phyloP scores from a whole-genome alignment of 2,113 vertebrate species.

The Taurulus bubalis region DNA sequence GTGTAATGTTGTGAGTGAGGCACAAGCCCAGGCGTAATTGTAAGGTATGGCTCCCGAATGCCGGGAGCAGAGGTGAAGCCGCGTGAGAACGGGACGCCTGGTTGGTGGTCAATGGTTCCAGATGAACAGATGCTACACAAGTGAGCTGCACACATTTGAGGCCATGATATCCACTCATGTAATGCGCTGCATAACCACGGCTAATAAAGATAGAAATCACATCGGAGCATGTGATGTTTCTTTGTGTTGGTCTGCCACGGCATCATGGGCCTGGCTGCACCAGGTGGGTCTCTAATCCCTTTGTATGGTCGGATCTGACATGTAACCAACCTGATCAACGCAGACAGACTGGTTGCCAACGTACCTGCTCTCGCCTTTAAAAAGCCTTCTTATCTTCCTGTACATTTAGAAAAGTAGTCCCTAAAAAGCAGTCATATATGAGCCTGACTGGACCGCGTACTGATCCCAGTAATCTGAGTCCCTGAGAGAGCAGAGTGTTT shows the following conservation, averaged over 20 bases:
- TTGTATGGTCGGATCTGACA: background rate
- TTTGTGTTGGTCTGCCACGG: background rate
- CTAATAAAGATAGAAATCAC: background rate
- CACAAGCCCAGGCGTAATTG: conserved; percentile 11
- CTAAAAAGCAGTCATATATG: background rate
- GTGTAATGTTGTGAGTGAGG: background rate
- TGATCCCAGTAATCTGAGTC: conserved; percentile 13
- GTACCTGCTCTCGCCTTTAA: background rate
- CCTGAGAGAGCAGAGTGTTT: conserved; percentile 14
- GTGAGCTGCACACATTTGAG: background rate
- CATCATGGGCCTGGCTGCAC: background rate
- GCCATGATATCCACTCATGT: background rate
- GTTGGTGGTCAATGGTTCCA: too few species aligned
- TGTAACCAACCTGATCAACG: background rate
- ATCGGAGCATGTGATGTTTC: background rate
- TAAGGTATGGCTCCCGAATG: background rate
- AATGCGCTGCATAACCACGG: background rate
- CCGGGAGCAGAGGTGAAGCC: background rate
- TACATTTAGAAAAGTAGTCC: background rate
- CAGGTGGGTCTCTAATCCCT: conserved; percentile 12
- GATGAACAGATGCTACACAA: too few species aligned
- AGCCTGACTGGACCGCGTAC: conserved; percentile 3
- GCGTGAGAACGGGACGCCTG: background rate
- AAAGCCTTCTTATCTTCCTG: background rate
- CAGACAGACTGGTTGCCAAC: background rate